Evolutionary conservation across 2,113 vertebrate genomes (phyloP).

Genomic region (Tamias sibiricus): DNA sequence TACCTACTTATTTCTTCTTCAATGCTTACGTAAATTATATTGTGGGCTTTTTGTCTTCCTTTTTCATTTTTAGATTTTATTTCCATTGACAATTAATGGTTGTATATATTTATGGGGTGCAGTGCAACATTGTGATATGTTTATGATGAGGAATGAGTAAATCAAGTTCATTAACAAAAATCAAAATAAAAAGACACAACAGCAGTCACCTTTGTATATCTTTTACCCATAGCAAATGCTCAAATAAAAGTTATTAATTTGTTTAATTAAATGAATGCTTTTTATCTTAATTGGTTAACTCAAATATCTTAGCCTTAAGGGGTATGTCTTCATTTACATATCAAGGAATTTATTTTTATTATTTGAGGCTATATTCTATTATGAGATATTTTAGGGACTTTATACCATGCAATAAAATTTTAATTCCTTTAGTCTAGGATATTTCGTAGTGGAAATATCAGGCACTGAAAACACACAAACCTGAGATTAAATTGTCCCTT

Average conservation of each 20-base stretch:
- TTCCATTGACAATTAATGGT: no score
- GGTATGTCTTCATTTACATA: neutral
- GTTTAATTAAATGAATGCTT: neutral
- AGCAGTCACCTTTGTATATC: neutral
- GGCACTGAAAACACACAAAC: neutral
- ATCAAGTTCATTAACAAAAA: no score
- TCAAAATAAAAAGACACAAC: neutral
- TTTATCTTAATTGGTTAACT: neutral
- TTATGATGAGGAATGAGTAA: no score
- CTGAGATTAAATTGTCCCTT: neutral
- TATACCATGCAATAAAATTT: neutral
- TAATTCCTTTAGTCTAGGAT: neutral
- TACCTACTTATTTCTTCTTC: no score
- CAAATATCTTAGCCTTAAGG: neutral
- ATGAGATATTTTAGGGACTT: neutral
- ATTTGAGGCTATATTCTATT: neutral
- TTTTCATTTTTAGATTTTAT: no score
- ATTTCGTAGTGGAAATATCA: neutral
- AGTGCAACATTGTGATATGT: no score
- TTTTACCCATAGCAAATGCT: neutral
- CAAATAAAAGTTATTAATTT: neutral
- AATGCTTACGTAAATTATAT: no score
- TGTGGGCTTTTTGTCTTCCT: no score
- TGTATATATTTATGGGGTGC: no score
- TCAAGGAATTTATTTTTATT: neutral